Base-by-base conservation (phyloP, 2,888 invertebrate genomes). In the Desoria tigrina region DNA sequence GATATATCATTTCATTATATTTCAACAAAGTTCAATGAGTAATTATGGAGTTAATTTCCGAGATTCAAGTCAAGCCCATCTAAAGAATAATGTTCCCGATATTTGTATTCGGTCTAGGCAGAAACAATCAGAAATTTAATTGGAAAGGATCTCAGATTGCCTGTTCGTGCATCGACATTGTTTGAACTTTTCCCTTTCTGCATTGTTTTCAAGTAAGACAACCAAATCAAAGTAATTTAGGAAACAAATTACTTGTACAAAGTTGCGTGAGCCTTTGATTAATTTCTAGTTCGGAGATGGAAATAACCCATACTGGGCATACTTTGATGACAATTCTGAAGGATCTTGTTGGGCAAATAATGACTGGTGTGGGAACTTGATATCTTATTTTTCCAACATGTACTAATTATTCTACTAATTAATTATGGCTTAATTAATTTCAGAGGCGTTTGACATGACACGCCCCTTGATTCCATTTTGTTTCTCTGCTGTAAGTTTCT, bases 131-230 rank as follows among this genome's bases (percentile, higher is more conserved):
- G 28, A 27, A 42, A 21, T 14, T 16, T 45, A 21, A 45, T 58
- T 11, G 58, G 45, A 21, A 42, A 58, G 24, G 58, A 58, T 28
- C 27, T 58, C 21, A 37, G 45, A 7, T 21, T 58, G 2, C 58
- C 58, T 42, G 58, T 58, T 18, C 21, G 45, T n/a, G 91, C 93
- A 0, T 88, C 91, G 11, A 90, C 94, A 26, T 84, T 97, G 50
- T 95, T 97, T 78, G 95, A 97, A 80, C 93, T 97, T 78, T 98
- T 98, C 80, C 97, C 98, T 1, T 98, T 98, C 84, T 94, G 95
- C 81, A 90, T 98, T 74, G 94, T 96, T 50, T 97, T 97, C 81
- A 92, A 93, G 90, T 91, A 81, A 83, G 86, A 83, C 49, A 7
- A 53, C 7, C 18, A 24, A 9, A n/a, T n/a, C n/a, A n/a, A 45